Evolutionary conservation across 1,140 invertebrate species (phyloP), one percentile per base, ranked within the genome.

Genomic region (Camponotus pennsylvanicus): DNA sequence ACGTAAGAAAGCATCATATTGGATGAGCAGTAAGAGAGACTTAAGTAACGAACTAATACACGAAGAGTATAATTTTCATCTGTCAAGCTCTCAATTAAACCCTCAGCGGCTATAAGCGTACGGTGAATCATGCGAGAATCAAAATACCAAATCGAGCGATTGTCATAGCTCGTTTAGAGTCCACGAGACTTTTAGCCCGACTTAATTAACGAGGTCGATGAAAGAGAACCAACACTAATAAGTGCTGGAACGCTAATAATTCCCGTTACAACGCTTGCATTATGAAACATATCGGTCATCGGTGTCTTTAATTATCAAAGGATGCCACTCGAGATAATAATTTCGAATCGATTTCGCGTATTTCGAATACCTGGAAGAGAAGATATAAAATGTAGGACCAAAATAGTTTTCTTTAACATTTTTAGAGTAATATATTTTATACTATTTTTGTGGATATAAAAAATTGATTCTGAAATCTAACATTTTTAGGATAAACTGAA

Each of bases 121-220:
- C 69, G 55, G 55, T 83, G 79, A 83, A 83, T 83, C 79, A 83
- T 83, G 40, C 55, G 79, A 37, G 67, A 83, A 83, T 83, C 79
- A 59, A 69, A 83, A 84, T 87, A 80, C 79, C 86, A 87, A 87
- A 87, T 67, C 79, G 80, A 84, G 64, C 66, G 79, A 84, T 84
- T 82, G 79, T 86, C 71, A 86, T 82, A 66, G 78, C 57, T 88
- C 83, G 78, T 79, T 89, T 80, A 27, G 61, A 71, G 55, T 67
- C 66, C 73, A 79, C 73, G 79, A 83, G 79, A 83, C 79, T 83
- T 73, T 83, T 83, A 83, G 79, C 32, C 52, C 13, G 40, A 57
- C 69, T 83, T 83, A 83, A 83, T 83, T 83, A 83, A 83, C 79
- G 79, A 61, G 79, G 79, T 83, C 79, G 79, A 75, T 61, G 79